Percentiles rank a stretch among this genome's conserved stretches.
Conservation (phyloP, 2,113 vertebrate species). For the Xiphophorus hellerii region DNA sequence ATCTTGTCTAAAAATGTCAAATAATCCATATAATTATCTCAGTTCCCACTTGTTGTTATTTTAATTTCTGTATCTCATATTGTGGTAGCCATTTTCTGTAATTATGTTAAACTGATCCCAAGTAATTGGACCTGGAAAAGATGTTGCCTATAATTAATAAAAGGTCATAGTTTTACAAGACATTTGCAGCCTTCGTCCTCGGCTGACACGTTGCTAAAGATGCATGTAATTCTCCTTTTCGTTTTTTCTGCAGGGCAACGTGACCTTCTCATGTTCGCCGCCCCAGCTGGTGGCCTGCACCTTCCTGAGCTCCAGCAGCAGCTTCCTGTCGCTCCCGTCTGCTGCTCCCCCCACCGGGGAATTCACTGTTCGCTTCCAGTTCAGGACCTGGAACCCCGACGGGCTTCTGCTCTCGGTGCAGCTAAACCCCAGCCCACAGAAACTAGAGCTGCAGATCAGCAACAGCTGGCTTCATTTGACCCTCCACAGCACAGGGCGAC, state of each 20-base stretch:
- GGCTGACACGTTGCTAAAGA: slow-evolving; percentile 1
- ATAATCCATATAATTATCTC: background rate
- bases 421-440: slow-evolving; percentile 82
- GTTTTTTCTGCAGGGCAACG: slow-evolving; percentile 86
- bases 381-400: slow-evolving; percentile 93
- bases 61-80: background rate
- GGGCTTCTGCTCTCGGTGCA: slow-evolving; percentile 86
- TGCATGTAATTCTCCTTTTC: slow-evolving; percentile 32
- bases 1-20: background rate
- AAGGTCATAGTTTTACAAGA: slow-evolving; percentile 10
- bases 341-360: slow-evolving; percentile 73
- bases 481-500: slow-evolving; percentile 79
- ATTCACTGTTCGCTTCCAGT: slow-evolving; percentile 91
- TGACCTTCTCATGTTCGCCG: slow-evolving; percentile 94
- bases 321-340: slow-evolving; percentile 89
- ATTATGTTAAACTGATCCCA: background rate
- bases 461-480: slow-evolving; percentile 80
- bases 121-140: slow-evolving; percentile 17
- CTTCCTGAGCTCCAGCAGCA: slow-evolving; percentile 85
- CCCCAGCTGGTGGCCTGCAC: slow-evolving; percentile 90
- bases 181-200: slow-evolving; percentile 23
- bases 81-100: background rate
- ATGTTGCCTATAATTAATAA: background rate
- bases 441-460: slow-evolving; percentile 84
- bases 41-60: background rate